Evolutionary conservation across 2,113 vertebrate genomes (phyloP).

Genomic region (Abramis brama): DNA sequence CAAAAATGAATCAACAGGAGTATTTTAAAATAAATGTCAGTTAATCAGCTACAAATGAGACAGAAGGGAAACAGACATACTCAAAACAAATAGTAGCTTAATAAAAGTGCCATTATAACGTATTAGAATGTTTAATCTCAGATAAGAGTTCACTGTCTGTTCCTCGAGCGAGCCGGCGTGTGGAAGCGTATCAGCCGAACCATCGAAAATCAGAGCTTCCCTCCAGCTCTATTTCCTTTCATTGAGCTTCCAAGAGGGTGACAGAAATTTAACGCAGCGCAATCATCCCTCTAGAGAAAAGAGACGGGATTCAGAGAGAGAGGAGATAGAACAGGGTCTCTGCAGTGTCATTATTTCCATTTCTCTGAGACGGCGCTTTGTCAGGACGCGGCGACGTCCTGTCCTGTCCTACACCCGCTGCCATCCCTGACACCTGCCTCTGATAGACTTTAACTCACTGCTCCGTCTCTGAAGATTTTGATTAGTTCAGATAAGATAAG

Average conservation of each 20-base stretch:
- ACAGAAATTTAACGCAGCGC: constrained; percentile 32
- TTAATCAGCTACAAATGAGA: background rate
- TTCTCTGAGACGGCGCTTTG: background rate
- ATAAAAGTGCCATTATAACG: background rate
- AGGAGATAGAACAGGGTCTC: constrained; percentile 16
- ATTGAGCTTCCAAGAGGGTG: constrained; percentile 23
- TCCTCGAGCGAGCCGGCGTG: background rate
- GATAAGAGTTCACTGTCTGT: constrained; percentile 5
- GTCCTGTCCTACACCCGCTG: constrained; percentile 14
- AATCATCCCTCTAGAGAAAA: constrained; percentile 36
- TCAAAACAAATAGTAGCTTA: background rate
- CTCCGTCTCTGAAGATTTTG: background rate
- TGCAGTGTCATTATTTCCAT: constrained; percentile 34
- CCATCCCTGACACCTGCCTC: constrained; percentile 20
- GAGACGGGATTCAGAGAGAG: background rate
- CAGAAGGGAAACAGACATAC: background rate
- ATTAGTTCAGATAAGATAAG: constrained; percentile 31
- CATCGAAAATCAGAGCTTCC: constrained; percentile 10
- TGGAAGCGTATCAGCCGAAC: constrained; percentile 9
- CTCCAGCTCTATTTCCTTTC: constrained; percentile 29
- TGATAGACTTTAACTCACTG: constrained; percentile 1
- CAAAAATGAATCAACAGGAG: background rate
- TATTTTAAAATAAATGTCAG: background rate
- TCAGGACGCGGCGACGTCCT: constrained; percentile 2
- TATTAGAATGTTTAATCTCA: background rate